Evolutionary conservation across 2,888 invertebrate species (phyloP), one percentile per base, ranked within the genome.

Genomic region (Yponomeuta sedellus): DNA sequence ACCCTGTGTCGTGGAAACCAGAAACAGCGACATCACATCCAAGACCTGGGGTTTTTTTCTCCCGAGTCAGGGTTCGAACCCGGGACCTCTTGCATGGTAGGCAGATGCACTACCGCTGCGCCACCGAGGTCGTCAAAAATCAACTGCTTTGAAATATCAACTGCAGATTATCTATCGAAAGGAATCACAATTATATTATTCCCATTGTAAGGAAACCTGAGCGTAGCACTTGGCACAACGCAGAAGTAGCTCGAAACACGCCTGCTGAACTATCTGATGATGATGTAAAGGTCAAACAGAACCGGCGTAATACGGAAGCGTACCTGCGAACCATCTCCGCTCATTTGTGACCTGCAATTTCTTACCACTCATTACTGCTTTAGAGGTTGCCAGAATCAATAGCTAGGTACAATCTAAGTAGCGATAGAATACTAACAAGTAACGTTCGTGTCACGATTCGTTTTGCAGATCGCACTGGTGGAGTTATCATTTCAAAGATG

Each of bases 251-350:
- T 52, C 44, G 5, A 52, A 52, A 16, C 5, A 16, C 12, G 44
- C 44, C 44, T 52, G 16, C 16, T 52, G 44, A 52, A 34, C 64
- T 65, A 65, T 65, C 65, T 39, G 65, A 65, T 65, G 22, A 65
- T 57, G 65, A 61, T 65, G 65, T 59, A 65, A 65, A 65, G 65
- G 56, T 19, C 56, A 61, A 52, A 52, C 44, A 16, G 12, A 52
- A 52, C 3, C 34, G 16, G 16, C 44, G 44, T 52, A 52, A 52
- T 16, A 52, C 44, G 44, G 44, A 52, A 52, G 44, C 44, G 12
- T 5, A 8, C 44, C 44, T 28, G 28, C 28, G 34, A 52, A 52
- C 44, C 10, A 16, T 6, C 44, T 52, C 16, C 34, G 8, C 34
- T 34, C 34, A 34, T 52, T 52, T 52, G 44, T 16, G 44, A 52